Conservation (phyloP, 2,113 vertebrate species). For the Notothenia rossii region DNA sequence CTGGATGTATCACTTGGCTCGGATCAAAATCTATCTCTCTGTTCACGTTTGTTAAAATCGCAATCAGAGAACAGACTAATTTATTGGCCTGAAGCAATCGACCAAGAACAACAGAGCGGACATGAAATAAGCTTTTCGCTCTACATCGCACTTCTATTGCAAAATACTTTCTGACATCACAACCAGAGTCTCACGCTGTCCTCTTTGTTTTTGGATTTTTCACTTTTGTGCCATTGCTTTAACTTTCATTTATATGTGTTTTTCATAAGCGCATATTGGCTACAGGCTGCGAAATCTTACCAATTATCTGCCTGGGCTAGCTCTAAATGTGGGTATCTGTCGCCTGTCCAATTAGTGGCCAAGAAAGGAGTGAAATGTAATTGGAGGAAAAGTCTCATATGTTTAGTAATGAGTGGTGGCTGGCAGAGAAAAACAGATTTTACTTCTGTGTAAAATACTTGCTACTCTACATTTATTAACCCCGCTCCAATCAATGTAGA, state of each 20-base stretch:
- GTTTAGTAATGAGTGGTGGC: constrained; percentile 22
- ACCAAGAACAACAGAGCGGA: constrained; percentile 39
- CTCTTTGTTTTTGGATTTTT: constrained; percentile 22
- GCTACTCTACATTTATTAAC: neutral
- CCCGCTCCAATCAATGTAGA: too few species aligned
- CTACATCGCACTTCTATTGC: constrained; percentile 22
- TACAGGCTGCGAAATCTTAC: constrained; percentile 37
- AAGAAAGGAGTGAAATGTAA: constrained; percentile 33
- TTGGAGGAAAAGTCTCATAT: constrained; percentile 11
- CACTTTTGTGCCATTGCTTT: constrained; percentile 32
- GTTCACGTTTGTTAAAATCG: constrained; percentile 30
- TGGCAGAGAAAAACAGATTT: neutral
- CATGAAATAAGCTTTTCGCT: constrained; percentile 32
- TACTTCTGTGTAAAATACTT: constrained; percentile 16
- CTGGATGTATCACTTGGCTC: constrained; percentile 56
- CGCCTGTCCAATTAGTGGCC: constrained; percentile 44
- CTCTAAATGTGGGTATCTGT: constrained; percentile 39
- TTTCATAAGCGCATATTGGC: constrained; percentile 27
- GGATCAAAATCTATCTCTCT: constrained; percentile 44
- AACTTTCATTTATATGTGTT: constrained; percentile 28
- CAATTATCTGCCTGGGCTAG: constrained; percentile 48
- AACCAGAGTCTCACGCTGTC: neutral
- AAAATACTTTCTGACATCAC: constrained; percentile 31
- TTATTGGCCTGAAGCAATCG: constrained; percentile 32
- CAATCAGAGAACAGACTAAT: constrained; percentile 56